Percentiles rank a stretch among this genome's conserved stretches.
Evolutionary conservation across 1,140 invertebrate genomes (phyloP).

Genomic region (Zaprionus camerounensis): DNA sequence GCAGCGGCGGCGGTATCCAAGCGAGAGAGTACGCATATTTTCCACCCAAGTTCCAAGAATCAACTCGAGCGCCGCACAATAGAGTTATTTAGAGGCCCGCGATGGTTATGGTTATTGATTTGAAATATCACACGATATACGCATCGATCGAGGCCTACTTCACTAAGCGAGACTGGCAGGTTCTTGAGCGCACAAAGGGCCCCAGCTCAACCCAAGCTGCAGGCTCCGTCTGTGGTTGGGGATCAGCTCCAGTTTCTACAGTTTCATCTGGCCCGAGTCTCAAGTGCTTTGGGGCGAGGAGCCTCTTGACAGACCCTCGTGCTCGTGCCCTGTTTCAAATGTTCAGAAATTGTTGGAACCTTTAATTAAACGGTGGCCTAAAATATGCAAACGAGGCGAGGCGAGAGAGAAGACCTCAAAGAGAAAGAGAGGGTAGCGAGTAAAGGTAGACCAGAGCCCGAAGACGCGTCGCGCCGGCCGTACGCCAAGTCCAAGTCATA

Average conservation of each 20-base stretch:
- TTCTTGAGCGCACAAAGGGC: conserved; percentile 54
- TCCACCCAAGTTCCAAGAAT: conserved; percentile 68
- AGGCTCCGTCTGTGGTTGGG: conserved; percentile 4
- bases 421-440: background rate
- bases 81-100: conserved; percentile 75
- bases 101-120: conserved; percentile 73
- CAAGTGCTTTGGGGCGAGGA: conserved; percentile 59
- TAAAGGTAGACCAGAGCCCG: background rate
- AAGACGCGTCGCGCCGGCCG: conserved; percentile 8
- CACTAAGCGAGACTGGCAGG: conserved; percentile 46
- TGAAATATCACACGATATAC: conserved; percentile 74
- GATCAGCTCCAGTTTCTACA: conserved; percentile 23
- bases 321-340: conserved; percentile 81
- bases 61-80: conserved; percentile 73
- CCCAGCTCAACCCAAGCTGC: conserved; percentile 24
- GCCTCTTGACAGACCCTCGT: conserved; percentile 75
- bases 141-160: conserved; percentile 52
- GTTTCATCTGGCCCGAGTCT: conserved; percentile 34
- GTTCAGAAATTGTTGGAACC: conserved; percentile 72
- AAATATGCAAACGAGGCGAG: conserved; percentile 81
- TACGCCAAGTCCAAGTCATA: conserved; percentile 75
- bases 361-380: conserved; percentile 84
- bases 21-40: conserved; percentile 21
- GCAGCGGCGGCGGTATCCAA: background rate
- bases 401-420: conserved; percentile 25